Base-by-base conservation (phyloP, 2,888 invertebrate genomes). In the Drosophila stalkeri region DNA sequence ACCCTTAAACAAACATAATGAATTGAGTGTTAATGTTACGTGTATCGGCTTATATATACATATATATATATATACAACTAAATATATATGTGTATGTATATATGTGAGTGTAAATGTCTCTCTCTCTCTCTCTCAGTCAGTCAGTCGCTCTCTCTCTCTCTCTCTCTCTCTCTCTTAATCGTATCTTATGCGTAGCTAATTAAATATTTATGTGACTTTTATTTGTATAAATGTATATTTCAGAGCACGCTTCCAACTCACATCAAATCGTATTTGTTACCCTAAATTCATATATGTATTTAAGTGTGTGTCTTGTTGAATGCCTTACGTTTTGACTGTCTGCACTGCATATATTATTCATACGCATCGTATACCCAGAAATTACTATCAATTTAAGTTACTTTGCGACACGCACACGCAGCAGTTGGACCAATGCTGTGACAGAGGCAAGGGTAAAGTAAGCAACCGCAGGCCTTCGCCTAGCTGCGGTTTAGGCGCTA, bases 281-380 rank as follows among this genome's bases (percentile, higher is more conserved):
- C 55, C 27, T 62, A 23, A 67, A 14, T 59, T 49, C 47, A 14
- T 64, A 49, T 60, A 14, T 64, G 47, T 60, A 20, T 71, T 59
- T 61, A 35, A n/a, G 35, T 16, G 27, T 75, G 11, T 69, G 27
- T 64, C 59, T 67, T 65, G 59, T 18, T 51, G 49, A 52, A 49
- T 63, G 47, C 41, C 66, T 63, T 67, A 62, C 43, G 61, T 23
- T 64, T 41, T 65, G 49, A 56, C 49, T 66, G 75, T 72, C 67
- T 68, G 72, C 73, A 71, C 57, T 72, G 54, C 74, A 74, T 85
- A 73, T 80, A 86, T 81, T 80, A 83, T 86, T 86, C 83, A 86
- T 88, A 83, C 73, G 80, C 81, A 82, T 61, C 67, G 75, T 76
- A 75, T 72, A 61, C 71, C 43, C 56, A 49, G 69, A 77, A 52